Evolutionary conservation across 2,113 vertebrate genomes (phyloP).

Genomic region (Syrmaticus mikado): DNA sequence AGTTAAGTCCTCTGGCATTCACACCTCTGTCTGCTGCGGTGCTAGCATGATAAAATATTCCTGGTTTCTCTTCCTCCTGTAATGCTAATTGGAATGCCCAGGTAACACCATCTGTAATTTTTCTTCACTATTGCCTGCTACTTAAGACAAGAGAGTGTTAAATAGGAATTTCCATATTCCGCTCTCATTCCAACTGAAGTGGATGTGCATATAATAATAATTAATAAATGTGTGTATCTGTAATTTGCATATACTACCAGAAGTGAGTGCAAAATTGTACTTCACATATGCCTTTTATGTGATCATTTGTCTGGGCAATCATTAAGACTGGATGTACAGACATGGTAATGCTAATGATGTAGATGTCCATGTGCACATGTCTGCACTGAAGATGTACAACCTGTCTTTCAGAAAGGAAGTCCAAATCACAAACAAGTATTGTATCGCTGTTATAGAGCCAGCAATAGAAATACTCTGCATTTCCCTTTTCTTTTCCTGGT

Average conservation of each 20-base stretch:
- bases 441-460: neutral
- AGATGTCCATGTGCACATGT: rapidly evolving
- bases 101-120: neutral
- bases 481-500: neutral
- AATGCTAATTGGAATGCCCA: neutral
- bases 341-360: neutral
- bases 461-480: neutral
- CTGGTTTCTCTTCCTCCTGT: neutral
- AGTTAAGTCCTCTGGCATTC: neutral
- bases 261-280: neutral
- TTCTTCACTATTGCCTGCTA: neutral
- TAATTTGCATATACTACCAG: neutral
- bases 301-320: neutral
- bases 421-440: neutral
- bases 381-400: neutral
- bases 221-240: neutral
- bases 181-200: neutral
- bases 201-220: neutral
- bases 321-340: neutral
- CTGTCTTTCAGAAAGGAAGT: neutral
- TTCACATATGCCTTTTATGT: neutral
- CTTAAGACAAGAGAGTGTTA: neutral
- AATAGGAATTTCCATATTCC: neutral
- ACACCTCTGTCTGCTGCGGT: neutral
- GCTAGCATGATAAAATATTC: neutral